Percentiles rank a stretch among this genome's conserved stretches.
phyloP scores from a whole-genome alignment of 2,113 vertebrate genomes.

The Sula dactylatra region DNA sequence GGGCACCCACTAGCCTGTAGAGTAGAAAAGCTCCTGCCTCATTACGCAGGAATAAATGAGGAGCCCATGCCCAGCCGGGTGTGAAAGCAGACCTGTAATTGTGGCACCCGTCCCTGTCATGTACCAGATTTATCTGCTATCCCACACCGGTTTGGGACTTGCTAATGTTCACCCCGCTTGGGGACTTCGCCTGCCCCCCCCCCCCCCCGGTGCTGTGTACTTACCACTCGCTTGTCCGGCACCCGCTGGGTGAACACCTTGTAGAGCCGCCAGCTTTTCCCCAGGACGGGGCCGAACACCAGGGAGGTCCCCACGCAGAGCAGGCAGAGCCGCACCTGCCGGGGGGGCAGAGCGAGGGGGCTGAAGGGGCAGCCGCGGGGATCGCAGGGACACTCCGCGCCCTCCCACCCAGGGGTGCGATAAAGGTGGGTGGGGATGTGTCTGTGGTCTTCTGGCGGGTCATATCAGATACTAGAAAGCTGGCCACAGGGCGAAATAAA shows the following conservation, averaged over 20 bases:
- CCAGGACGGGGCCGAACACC: constrained; percentile 90
- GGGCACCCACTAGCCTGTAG: not conserved
- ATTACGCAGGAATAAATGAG: not conserved
- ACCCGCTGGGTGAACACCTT: constrained; percentile 92
- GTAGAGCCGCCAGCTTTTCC: constrained; percentile 95
- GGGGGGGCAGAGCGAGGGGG: not conserved
- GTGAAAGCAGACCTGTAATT: not conserved
- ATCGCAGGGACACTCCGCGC: rapidly evolving
- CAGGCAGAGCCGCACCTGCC: constrained; percentile 84
- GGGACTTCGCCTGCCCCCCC: rapidly evolving
- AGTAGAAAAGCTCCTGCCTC: not conserved
- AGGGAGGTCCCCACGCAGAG: constrained; percentile 90
- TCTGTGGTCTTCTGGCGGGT: not conserved
- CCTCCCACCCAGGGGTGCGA: not conserved
- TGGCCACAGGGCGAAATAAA: not conserved
- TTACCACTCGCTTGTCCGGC: constrained; percentile 94
- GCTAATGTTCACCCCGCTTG: not conserved
- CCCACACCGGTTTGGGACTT: not conserved
- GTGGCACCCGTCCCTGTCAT: not conserved
- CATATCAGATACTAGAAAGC: not conserved
- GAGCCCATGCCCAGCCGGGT: not conserved
- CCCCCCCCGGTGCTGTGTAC: not conserved
- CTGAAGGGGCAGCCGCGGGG: not conserved
- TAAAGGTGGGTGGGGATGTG: no score
- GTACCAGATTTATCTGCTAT: not conserved